Conservation (phyloP, 2,888 invertebrate genomes). For the Hermaeophaga mercurialis region DNA sequence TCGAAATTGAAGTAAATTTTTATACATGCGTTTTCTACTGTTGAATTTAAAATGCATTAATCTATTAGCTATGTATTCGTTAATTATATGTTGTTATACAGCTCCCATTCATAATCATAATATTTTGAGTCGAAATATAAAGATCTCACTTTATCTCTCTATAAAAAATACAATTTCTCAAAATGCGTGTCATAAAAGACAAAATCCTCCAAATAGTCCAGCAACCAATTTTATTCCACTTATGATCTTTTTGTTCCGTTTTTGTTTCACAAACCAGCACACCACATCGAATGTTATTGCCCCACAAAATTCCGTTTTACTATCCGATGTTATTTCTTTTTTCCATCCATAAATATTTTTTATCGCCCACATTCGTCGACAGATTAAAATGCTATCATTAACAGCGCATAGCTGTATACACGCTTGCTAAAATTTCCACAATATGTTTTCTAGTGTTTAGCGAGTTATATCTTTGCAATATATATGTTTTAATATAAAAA, state of each 20-base stretch:
- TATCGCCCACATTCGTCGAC: conserved; percentile 37
- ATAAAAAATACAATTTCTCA: neutral
- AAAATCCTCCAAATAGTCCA: conserved; percentile 3
- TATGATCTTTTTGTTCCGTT: conserved; percentile 2
- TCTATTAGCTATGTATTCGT: too few species aligned
- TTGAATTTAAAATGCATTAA: too few species aligned
- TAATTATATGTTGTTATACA: too few species aligned
- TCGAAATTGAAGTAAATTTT: too few species aligned
- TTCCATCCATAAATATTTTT: conserved; percentile 36
- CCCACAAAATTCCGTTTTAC: conserved; percentile 12
- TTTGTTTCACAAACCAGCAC: neutral
- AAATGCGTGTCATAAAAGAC: too few species aligned
- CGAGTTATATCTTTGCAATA: too few species aligned
- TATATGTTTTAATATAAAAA: too few species aligned
- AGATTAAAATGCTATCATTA: conserved; percentile 41
- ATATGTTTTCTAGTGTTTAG: conserved; percentile 34
- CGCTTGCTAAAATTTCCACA: conserved; percentile 25
- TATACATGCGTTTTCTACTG: too few species aligned
- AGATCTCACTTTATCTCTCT: too few species aligned
- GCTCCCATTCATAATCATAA: too few species aligned
- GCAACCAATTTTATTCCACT: conserved; percentile 4
- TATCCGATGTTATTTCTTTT: conserved; percentile 5
- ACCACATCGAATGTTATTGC: conserved; percentile 10
- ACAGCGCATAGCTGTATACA: conserved; percentile 26
- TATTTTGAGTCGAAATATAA: too few species aligned